Conservation (phyloP, 1,140 invertebrate species). For the Metaphire vulgaris region DNA sequence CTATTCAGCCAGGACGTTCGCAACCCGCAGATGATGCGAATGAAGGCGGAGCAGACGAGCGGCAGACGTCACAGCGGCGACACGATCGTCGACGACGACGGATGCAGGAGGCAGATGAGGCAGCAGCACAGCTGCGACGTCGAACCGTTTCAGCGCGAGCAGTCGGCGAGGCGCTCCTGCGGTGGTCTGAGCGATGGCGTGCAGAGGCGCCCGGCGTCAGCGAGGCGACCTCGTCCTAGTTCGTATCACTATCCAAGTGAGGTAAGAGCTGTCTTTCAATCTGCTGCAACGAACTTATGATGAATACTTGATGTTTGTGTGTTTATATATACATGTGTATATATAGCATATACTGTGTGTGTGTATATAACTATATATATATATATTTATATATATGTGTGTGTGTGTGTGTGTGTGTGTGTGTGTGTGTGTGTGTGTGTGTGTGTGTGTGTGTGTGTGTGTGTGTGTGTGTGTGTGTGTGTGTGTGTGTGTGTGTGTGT, state of each 20-base stretch:
- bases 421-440: too few species aligned
- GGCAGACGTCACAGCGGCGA: not conserved
- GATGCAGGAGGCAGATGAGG: not conserved
- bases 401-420: too few species aligned
- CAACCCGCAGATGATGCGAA: not conserved
- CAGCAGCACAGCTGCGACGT: not conserved
- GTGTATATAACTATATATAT: too few species aligned
- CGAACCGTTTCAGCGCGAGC: not conserved
- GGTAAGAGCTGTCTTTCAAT: not conserved
- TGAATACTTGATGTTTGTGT: too few species aligned
- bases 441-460: too few species aligned
- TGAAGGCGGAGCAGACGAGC: not conserved
- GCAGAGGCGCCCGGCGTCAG: not conserved
- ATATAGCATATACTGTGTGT: too few species aligned
- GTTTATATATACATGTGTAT: too few species aligned
- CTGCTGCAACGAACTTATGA: too few species aligned
- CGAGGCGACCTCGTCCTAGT: not conserved
- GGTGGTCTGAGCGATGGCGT: not conserved
- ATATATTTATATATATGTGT: too few species aligned
- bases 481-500: too few species aligned
- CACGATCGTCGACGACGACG: not conserved
- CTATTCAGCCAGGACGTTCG: conserved; percentile 19
- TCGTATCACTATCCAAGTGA: not conserved
- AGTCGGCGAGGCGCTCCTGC: not conserved
- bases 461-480: too few species aligned